Evolutionary conservation across 1,140 invertebrate species (phyloP).

Genomic region (Euwallacea similis): DNA sequence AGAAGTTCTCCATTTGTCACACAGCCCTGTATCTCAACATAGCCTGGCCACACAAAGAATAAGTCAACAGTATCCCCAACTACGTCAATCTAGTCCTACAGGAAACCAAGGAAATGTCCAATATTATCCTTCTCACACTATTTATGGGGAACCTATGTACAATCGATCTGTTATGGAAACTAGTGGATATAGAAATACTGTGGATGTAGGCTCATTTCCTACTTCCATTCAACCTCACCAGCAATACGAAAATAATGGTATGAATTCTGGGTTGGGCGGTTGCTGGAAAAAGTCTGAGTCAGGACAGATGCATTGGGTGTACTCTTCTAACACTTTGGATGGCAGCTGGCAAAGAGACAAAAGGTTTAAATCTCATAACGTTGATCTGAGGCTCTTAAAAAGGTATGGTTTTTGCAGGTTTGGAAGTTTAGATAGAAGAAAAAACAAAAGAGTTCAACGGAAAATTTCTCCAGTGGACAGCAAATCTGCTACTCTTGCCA

Average conservation of each 20-base stretch:
- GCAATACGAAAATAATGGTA: conserved; percentile 51
- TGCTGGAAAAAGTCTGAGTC: conserved; percentile 48
- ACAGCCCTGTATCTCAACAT: conserved; percentile 29
- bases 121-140: conserved; percentile 39
- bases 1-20: conserved; percentile 33
- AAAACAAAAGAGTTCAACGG: conserved; percentile 52
- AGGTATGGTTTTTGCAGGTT: conserved; percentile 53
- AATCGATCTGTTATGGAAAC: conserved; percentile 38
- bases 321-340: conserved; percentile 41
- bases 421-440: conserved; percentile 65
- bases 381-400: too few species aligned
- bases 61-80: conserved; percentile 20
- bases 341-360: conserved; percentile 50
- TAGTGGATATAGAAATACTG: conserved; percentile 38
- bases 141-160: conserved; percentile 36
- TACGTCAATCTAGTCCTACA: conserved; percentile 45
- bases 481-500: conserved; percentile 47
- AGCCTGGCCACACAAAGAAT: conserved; percentile 20
- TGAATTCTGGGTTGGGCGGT: conserved; percentile 50
- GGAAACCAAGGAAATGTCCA: conserved; percentile 30
- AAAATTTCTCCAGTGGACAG: conserved; percentile 47
- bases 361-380: conserved; percentile 37
- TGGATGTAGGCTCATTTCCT: conserved; percentile 24
- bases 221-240: conserved; percentile 52
- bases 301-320: conserved; percentile 52